Percentiles rank a stretch among this genome's conserved stretches.
phyloP scores from a whole-genome alignment of 2,113 vertebrate species.

The Ameiurus melas region DNA sequence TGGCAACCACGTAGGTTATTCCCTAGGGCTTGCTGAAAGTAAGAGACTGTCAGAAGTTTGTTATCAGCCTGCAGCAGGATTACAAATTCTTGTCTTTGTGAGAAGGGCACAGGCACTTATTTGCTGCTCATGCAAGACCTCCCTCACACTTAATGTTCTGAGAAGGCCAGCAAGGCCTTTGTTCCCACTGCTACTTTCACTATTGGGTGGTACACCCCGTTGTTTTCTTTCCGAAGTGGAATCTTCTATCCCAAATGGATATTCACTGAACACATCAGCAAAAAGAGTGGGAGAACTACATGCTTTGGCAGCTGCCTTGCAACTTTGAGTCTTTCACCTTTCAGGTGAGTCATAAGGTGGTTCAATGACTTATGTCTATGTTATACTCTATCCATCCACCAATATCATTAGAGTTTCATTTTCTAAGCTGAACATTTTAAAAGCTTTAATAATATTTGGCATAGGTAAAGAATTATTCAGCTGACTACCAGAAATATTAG shows the following conservation, averaged over 20 bases:
- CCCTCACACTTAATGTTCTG: background rate
- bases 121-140: background rate
- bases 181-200: background rate
- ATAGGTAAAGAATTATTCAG: background rate
- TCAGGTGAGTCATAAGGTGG: background rate
- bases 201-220: background rate
- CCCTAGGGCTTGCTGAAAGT: constrained; percentile 2
- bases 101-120: background rate
- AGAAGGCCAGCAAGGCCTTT: background rate
- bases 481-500: background rate
- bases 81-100: background rate
- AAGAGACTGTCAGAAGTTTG: background rate
- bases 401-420: background rate
- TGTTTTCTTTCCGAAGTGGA: background rate
- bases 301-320: background rate
- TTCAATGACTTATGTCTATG: no score
- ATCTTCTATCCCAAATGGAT: background rate
- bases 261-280: background rate
- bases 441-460: background rate
- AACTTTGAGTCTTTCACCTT: background rate
- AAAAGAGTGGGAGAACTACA: background rate
- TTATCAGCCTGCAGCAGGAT: background rate
- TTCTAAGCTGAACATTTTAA: background rate
- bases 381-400: background rate
- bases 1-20: background rate